Conservation (phyloP, 2,888 invertebrate genomes). For the Hirtodrosophila confusa region DNA sequence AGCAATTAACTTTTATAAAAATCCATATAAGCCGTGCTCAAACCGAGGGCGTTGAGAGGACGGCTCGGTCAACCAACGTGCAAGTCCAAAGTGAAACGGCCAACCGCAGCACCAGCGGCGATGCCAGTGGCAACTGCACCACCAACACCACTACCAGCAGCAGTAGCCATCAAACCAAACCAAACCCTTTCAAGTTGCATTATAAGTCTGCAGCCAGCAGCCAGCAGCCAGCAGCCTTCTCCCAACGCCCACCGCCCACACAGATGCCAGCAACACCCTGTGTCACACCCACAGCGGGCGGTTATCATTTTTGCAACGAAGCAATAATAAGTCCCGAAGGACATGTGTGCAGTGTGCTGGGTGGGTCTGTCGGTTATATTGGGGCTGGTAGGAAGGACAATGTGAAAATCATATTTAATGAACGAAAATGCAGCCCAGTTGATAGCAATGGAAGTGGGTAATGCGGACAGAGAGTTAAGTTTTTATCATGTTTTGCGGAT, state of each 20-base stretch:
- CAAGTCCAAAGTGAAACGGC: constrained; percentile 36
- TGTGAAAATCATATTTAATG: constrained; percentile 41
- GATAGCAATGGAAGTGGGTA: constrained; percentile 9
- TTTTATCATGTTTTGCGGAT: constrained; percentile 3
- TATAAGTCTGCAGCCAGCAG: constrained; percentile 17
- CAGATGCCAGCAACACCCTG: constrained; percentile 1
- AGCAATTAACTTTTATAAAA: constrained; percentile 55
- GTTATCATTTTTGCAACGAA: constrained; percentile 45
- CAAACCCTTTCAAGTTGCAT: constrained; percentile 47
- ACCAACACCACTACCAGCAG: constrained; percentile 2
- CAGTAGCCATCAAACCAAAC: constrained; percentile 19
- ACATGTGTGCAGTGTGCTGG: constrained; percentile 33
- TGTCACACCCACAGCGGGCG: constrained; percentile 8
- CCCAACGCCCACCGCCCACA: neutral
- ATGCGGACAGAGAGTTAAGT: neutral
- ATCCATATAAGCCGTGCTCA: constrained; percentile 28
- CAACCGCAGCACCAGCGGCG: constrained; percentile 34
- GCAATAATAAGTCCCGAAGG: constrained; percentile 51
- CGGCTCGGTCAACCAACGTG: constrained; percentile 21
- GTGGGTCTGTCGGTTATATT: neutral
- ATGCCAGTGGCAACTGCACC: constrained; percentile 12
- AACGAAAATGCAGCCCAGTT: constrained; percentile 21
- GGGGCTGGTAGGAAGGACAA: constrained; percentile 9
- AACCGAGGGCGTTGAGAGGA: neutral
- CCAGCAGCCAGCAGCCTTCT: neutral